Percentiles rank a stretch among this genome's conserved stretches.
Conservation (phyloP, 2,888 invertebrate genomes). For the Eupsilia transversa region DNA sequence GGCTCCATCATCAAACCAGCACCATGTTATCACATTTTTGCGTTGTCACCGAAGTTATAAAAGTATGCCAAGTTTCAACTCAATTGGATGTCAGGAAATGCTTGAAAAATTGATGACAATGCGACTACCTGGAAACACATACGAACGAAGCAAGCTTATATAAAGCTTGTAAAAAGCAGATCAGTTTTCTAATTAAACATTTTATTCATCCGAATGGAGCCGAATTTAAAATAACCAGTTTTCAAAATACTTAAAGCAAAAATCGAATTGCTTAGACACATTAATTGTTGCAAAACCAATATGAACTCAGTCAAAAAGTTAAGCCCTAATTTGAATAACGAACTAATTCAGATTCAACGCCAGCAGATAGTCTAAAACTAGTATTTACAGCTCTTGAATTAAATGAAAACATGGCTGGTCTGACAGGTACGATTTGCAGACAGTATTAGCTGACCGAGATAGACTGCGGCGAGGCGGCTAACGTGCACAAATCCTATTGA, state of each 20-base stretch:
- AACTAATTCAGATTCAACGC: constrained; percentile 3
- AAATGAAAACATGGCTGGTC: constrained; percentile 23
- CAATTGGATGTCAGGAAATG: too few species aligned
- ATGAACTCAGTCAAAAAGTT: neutral
- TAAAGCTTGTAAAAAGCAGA: too few species aligned
- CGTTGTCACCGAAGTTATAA: too few species aligned
- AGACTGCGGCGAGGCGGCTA: constrained; percentile 54
- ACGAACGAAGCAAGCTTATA: too few species aligned
- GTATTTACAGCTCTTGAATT: constrained; percentile 25
- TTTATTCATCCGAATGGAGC: too few species aligned
- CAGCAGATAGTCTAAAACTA: neutral
- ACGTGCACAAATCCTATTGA: constrained; percentile 61
- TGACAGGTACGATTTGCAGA: constrained; percentile 44
- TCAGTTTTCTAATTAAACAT: neutral
- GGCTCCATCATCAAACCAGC: too few species aligned
- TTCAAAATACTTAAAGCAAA: neutral
- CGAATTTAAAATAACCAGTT: neutral
- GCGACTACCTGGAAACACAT: too few species aligned
- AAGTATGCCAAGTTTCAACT: too few species aligned
- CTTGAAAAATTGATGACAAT: too few species aligned
- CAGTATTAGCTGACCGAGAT: constrained; percentile 66
- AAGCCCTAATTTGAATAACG: neutral
- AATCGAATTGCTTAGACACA: neutral
- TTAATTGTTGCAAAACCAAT: neutral
- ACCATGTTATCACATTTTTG: too few species aligned